Evolutionary conservation across 2,113 vertebrate species (phyloP).

Genomic region (Passer montanus): DNA sequence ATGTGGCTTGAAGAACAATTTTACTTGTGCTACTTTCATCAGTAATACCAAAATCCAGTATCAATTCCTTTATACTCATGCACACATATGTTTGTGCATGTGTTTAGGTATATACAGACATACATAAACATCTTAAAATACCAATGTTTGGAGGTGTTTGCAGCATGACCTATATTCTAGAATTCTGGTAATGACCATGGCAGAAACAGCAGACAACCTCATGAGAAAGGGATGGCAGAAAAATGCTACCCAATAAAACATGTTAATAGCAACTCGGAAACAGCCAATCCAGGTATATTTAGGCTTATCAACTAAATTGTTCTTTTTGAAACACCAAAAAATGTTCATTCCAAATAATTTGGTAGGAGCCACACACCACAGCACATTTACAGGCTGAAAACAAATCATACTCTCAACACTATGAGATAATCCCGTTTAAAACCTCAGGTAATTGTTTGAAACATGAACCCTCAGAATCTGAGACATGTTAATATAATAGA

Average conservation of each 20-base stretch:
- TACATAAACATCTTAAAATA: neutral
- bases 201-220: neutral
- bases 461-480: neutral
- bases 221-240: neutral
- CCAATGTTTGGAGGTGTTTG: neutral
- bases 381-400: neutral
- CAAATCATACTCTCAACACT: neutral
- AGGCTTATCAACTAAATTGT: neutral
- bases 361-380: neutral
- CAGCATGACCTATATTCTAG: neutral
- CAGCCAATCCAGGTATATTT: neutral
- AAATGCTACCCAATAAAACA: neutral
- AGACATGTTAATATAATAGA: neutral
- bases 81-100: accelerated
- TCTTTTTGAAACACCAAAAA: neutral
- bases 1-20: neutral
- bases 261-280: neutral
- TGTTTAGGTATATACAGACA: neutral
- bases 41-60: neutral
- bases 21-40: neutral
- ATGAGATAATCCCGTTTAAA: neutral
- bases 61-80: neutral
- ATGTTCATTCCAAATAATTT: neutral
- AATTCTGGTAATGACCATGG: neutral
- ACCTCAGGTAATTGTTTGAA: neutral